phyloP scores from a whole-genome alignment of 2,888 invertebrate genomes.

The Helleia helle region DNA sequence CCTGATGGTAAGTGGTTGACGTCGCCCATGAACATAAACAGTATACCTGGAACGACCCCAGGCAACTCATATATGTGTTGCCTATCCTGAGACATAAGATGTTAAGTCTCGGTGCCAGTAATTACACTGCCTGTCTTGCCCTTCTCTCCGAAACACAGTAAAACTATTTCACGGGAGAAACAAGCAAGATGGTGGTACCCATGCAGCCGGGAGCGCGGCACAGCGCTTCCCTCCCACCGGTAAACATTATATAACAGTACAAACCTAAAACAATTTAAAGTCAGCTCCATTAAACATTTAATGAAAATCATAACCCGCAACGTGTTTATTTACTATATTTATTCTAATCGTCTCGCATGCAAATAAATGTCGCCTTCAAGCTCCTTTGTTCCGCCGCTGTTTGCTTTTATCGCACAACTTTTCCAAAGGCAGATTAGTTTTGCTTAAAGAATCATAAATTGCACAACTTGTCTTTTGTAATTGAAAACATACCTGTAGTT shows the following conservation, averaged over 20 bases:
- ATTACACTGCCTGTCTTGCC: too few relatives aligned
- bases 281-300: conserved; percentile 22
- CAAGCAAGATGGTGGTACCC: too few relatives aligned
- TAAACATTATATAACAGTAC: not conserved
- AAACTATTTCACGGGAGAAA: too few relatives aligned
- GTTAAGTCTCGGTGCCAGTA: too few relatives aligned
- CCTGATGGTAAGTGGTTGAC: too few relatives aligned
- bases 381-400: conserved; percentile 40
- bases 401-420: conserved; percentile 51
- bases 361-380: conserved; percentile 47
- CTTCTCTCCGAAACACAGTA: too few relatives aligned
- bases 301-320: conserved; percentile 32
- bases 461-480: conserved; percentile 9
- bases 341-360: conserved; percentile 43
- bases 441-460: conserved; percentile 47
- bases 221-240: too few relatives aligned
- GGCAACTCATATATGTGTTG: too few relatives aligned
- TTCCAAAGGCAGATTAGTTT: conserved; percentile 51
- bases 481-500: not conserved
- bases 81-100: too few relatives aligned
- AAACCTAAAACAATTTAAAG: conserved; percentile 14
- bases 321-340: conserved; percentile 36
- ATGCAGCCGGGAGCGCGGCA: too few relatives aligned
- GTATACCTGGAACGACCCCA: too few relatives aligned
- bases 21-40: too few relatives aligned